These are phyloP conservation scores for Kradibia gibbosae DNA, from an alignment of 1,140 invertebrate species.

Conservation along the genomic window DNA sequence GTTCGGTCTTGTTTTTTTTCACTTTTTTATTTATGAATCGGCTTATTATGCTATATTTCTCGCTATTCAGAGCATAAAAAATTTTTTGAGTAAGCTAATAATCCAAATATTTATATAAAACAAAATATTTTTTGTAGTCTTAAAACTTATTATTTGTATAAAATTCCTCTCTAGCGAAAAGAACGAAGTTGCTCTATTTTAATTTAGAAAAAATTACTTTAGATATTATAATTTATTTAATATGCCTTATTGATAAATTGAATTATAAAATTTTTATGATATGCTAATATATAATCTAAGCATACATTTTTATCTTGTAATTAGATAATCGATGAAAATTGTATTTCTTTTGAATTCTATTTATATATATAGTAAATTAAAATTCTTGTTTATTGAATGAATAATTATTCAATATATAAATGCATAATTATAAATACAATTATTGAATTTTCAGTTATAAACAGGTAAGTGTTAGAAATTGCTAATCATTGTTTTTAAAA, in stretches of 20 bases:
- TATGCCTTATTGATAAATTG: too few species aligned
- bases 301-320: background rate
- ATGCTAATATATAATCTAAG: too few species aligned
- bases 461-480: slow-evolving; percentile 12
- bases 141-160: too few species aligned
- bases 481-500: background rate
- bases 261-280: too few species aligned
- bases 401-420: too few species aligned
- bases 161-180: too few species aligned
- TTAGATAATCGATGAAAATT: background rate
- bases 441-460: background rate
- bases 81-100: slow-evolving; percentile 42
- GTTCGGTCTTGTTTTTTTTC: background rate
- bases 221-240: too few species aligned
- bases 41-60: background rate
- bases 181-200: too few species aligned
- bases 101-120: slow-evolving; percentile 51
- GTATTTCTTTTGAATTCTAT: background rate
- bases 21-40: slow-evolving; percentile 15
- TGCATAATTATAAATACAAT: too few species aligned
- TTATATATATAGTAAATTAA: background rate
- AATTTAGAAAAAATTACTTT: too few species aligned
- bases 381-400: background rate
- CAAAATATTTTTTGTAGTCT: slow-evolving; percentile 45
- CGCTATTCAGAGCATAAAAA: slow-evolving; percentile 17